Base-by-base conservation (phyloP, 2,888 invertebrate species). In the Apantesis nais region DNA sequence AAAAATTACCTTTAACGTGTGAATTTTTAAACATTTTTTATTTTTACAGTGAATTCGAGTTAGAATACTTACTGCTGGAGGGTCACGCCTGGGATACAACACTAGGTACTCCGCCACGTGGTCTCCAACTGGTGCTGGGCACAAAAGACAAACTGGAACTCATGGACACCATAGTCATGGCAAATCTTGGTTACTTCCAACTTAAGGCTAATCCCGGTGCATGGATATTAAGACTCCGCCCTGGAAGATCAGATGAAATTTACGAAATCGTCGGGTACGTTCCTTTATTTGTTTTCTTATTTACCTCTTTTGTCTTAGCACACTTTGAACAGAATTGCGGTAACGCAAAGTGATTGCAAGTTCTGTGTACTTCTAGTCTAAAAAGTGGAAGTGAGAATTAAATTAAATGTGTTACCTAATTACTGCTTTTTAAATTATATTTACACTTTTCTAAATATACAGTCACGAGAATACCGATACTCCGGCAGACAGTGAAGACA, bases 141-240 rank as follows among this genome's bases (percentile, higher is more conserved):
- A 98, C 98, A 0, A 96, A 97, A 75, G 96, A 95, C n/a, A 95
- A 96, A 72, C 97, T 98, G 0, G 96, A 97, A 11, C 96, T 97
- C 79, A 97, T 98, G 81, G 99, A 99, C 92, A 99, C 99, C 29
- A 99, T 99, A 82, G 99, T 99, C n/a, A 99, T 99, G 99, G 99
- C 99, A 11, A 99, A 99, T 93, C 96, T 99, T 81, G 99, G 99
- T 22, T 99, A 99, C 93, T 99, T 99, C 95, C 95, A 95, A 93
- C 95, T 99, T 44, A 99, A 99, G 93, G 99, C 99, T 0, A 99
- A 98, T 90, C 99, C 99, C 1, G 99, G 99, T 0, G 98, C 98
- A 16, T 99, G 99, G 99, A 94, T 97, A 34, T 92, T 99, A 74
- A 96, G 97, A 9, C 95, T 99, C 8, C 95, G 99, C 44, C 98